A percentile compares a stretch with the other conserved stretches of the same genome.
These are phyloP conservation scores for Zhuqinia jingwanae DNA, from an alignment of 2,888 invertebrate species.

Conservation along the genomic window DNA sequence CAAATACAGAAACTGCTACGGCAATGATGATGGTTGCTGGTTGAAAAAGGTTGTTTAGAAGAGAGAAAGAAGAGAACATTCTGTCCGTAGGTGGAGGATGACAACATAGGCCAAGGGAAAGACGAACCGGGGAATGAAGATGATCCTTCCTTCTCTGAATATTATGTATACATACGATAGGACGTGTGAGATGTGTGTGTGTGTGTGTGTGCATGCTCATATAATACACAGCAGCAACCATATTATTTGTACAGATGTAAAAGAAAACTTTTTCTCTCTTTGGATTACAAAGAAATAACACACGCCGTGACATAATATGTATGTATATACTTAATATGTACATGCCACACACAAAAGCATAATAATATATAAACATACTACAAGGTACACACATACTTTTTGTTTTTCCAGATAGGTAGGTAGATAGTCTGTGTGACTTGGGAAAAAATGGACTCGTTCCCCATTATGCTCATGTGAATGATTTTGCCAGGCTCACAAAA, in stretches of 20 bases:
- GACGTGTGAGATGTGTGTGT: background rate
- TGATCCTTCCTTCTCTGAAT: slow-evolving; percentile 12
- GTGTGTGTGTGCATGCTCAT: background rate
- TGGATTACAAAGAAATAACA: slow-evolving; percentile 21
- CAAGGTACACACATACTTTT: slow-evolving; percentile 23
- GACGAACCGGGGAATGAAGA: slow-evolving; percentile 21
- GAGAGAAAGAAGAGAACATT: slow-evolving; percentile 17
- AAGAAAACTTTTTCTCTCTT: slow-evolving; percentile 46
- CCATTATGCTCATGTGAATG: slow-evolving; percentile 67
- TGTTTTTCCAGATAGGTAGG: slow-evolving; percentile 56
- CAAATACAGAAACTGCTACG: slow-evolving; percentile 2
- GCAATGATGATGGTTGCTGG: no score
- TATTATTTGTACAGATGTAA: slow-evolving; percentile 45
- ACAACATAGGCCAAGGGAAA: background rate
- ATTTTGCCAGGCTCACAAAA: slow-evolving; percentile 46
- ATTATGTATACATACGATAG: slow-evolving; percentile 9
- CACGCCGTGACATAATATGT: background rate
- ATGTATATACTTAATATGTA: background rate
- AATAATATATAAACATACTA: no score
- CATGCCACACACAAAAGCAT: no score
- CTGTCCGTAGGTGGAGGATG: background rate
- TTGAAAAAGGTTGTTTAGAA: slow-evolving; percentile 32
- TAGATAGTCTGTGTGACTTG: no score
- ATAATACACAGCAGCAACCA: background rate
- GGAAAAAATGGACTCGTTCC: slow-evolving; percentile 64